Conservation (phyloP, 2,113 vertebrate species). For the Tenrec ecaudatus region DNA sequence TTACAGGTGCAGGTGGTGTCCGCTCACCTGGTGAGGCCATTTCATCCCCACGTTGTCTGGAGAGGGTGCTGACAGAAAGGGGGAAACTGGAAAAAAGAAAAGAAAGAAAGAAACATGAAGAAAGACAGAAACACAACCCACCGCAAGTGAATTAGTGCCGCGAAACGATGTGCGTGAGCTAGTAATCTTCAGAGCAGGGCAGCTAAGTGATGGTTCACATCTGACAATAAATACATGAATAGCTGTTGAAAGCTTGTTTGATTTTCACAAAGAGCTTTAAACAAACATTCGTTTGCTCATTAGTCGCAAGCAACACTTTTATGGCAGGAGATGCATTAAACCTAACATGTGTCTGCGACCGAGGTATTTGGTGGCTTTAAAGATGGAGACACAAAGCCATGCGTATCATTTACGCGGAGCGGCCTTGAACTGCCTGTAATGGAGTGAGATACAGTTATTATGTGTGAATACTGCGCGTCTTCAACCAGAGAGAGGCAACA, state of each 20-base stretch:
- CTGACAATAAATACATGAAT: slow-evolving; percentile 86
- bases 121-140: not conserved
- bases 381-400: slow-evolving; percentile 85
- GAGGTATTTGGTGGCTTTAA: slow-evolving; percentile 84
- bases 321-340: slow-evolving; percentile 87
- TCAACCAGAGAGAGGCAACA: slow-evolving; percentile 75
- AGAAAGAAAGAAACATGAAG: not conserved
- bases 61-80: slow-evolving; percentile 81
- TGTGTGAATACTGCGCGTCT: slow-evolving; percentile 82
- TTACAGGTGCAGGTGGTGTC: slow-evolving; percentile 22
- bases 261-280: slow-evolving; percentile 88
- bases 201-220: slow-evolving; percentile 86
- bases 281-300: slow-evolving; percentile 89
- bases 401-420: slow-evolving; percentile 77
- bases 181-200: slow-evolving; percentile 82
- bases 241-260: slow-evolving; percentile 89
- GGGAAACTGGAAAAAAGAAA: not conserved
- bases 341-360: slow-evolving; percentile 84
- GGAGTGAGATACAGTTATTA: slow-evolving; percentile 87
- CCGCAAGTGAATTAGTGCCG: slow-evolving; percentile 77
- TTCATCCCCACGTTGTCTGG: slow-evolving; percentile 81
- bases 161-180: slow-evolving; percentile 79
- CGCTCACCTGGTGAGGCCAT: slow-evolving; percentile 79
- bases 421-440: slow-evolving; percentile 87
- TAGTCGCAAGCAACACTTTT: slow-evolving; percentile 88